These are phyloP conservation scores for Synergus japonicus DNA, from an alignment of 2,888 invertebrate genomes.

Conservation along the genomic window DNA sequence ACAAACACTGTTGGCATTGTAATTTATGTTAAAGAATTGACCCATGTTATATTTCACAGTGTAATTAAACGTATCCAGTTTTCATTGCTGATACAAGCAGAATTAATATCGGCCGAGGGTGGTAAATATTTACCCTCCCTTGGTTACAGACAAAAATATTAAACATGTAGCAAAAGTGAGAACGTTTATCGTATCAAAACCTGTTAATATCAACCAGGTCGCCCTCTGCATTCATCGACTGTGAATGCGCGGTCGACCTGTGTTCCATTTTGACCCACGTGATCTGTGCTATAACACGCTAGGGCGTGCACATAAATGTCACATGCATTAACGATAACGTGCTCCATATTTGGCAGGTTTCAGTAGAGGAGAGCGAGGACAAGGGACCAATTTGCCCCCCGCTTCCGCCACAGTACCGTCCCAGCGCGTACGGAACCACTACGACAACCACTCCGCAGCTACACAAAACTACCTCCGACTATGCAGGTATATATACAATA, in stretches of 20 bases:
- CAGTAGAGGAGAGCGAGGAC: conserved; percentile 72
- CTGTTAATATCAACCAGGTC: conserved; percentile 54
- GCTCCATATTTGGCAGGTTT: conserved; percentile 69
- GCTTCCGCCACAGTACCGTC: conserved; percentile 73
- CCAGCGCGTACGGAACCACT: conserved; percentile 69
- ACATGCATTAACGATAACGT: conserved; percentile 71
- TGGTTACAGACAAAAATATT: conserved; percentile 1
- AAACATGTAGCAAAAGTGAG: conserved; percentile 13
- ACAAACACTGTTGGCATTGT: not conserved
- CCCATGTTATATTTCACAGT: not conserved
- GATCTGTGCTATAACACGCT: conserved; percentile 55
- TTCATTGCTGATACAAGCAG: not conserved
- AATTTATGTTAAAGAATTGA: not conserved
- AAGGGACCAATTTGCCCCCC: conserved; percentile 77
- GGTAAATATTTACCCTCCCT: not conserved
- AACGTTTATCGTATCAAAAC: conserved; percentile 44
- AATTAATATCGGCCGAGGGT: conserved; percentile 4
- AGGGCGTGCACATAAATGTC: conserved; percentile 68
- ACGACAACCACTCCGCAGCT: conserved; percentile 69
- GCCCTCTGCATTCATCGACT: conserved; percentile 44
- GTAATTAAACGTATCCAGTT: not conserved
- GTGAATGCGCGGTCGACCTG: conserved; percentile 54
- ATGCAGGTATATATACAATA: conserved; percentile 65
- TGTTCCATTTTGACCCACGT: conserved; percentile 61
- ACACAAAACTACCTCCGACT: conserved; percentile 72